A percentile compares a stretch with the other conserved stretches of the same genome.
Conservation (phyloP, 2,113 vertebrate genomes). For the Ploceus nigricollis region DNA sequence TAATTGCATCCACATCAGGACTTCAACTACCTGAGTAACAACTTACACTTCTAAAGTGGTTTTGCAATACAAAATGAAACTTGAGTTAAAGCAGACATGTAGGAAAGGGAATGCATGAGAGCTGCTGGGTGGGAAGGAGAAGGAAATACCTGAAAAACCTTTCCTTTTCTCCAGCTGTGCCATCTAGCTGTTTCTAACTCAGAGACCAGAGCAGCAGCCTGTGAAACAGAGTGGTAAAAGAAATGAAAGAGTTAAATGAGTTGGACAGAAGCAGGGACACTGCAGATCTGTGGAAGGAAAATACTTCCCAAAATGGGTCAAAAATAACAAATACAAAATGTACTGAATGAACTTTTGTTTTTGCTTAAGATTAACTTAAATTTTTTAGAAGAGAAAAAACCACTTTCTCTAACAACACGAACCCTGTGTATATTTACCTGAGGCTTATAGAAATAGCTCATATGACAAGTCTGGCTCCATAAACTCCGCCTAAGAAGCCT, state of each 20-base stretch:
- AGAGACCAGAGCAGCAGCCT: background rate
- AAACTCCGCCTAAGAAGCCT: slow-evolving; percentile 22
- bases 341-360: slow-evolving; percentile 53
- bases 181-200: background rate
- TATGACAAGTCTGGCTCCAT: slow-evolving; percentile 56
- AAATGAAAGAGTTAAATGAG: slow-evolving; percentile 19
- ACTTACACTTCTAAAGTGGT: background rate
- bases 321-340: slow-evolving; percentile 56
- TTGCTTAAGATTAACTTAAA: slow-evolving; percentile 44
- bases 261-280: background rate
- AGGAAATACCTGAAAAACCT: background rate
- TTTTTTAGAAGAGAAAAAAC: slow-evolving; percentile 35
- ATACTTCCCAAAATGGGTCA: slow-evolving; percentile 37
- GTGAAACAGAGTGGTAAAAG: background rate
- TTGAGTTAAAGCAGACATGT: background rate
- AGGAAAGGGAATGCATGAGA: background rate
- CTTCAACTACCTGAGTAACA: background rate
- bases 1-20: background rate
- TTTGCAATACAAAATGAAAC: background rate
- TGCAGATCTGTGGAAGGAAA: background rate
- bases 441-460: slow-evolving; percentile 60
- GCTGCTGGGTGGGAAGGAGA: background rate
- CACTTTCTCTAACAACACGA: slow-evolving; percentile 43
- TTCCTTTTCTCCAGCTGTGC: background rate
- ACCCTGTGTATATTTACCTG: slow-evolving; percentile 57